Conservation (phyloP, 2,113 vertebrate species). For the Ammodytes marinus region DNA sequence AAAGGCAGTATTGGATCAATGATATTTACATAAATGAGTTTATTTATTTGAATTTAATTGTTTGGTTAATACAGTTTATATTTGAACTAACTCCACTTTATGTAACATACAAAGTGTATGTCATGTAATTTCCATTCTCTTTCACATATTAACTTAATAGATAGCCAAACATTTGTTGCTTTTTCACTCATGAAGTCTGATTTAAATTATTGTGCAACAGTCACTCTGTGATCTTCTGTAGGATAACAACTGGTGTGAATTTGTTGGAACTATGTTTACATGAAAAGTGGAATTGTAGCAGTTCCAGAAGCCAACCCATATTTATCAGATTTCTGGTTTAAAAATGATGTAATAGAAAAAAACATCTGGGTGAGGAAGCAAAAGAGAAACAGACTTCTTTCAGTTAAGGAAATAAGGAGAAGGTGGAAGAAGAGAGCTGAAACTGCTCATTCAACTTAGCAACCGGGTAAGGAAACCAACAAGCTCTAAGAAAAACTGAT, state of each 20-base stretch:
- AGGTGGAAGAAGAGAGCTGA: background rate
- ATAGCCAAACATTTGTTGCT: background rate
- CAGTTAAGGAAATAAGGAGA: background rate
- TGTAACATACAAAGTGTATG: background rate
- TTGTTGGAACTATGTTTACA: background rate
- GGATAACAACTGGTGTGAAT: background rate
- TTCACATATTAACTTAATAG: background rate
- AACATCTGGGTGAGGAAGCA: background rate
- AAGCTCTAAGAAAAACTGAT: background rate
- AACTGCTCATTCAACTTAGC: background rate
- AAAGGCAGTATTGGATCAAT: background rate
- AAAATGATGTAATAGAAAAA: background rate
- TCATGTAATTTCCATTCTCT: background rate
- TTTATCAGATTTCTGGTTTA: background rate
- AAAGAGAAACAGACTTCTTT: slow-evolving; percentile 10
- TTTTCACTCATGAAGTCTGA: background rate
- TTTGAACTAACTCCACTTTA: background rate
- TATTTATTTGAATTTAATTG: background rate
- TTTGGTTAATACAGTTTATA: background rate
- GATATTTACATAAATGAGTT: background rate
- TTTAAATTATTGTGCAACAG: background rate
- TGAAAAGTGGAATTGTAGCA: background rate
- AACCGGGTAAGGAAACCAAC: background rate
- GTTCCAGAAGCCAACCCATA: background rate
- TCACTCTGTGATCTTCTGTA: background rate